Evolutionary conservation across 2,113 vertebrate species (phyloP).

Genomic region (Ictidomys tridecemlineatus): DNA sequence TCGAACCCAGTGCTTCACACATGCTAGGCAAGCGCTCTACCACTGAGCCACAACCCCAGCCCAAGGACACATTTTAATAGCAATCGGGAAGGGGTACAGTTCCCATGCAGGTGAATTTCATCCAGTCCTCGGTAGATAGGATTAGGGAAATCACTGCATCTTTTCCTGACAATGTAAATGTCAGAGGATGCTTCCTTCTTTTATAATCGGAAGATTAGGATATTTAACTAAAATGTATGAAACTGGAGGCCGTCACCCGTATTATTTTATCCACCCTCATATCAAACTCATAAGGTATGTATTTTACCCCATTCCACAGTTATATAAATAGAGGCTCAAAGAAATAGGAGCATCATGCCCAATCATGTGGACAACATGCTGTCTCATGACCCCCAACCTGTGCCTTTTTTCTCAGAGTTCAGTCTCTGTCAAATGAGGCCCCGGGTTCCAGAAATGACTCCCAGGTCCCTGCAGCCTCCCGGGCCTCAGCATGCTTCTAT

Average conservation of each 20-base stretch:
- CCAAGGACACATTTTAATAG: not conserved
- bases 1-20: too few species aligned
- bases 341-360: not conserved
- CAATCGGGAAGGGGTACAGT: not conserved
- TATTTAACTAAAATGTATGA: not conserved
- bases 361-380: not conserved
- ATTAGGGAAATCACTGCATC: not conserved
- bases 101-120: not conserved
- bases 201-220: not conserved
- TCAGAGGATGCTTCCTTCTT: not conserved
- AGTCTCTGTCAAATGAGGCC: not conserved
- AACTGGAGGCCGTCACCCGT: not conserved
- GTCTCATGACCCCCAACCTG: not conserved
- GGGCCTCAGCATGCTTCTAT: constrained; percentile 11
- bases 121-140: not conserved
- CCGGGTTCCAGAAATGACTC: not conserved
- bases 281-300: not conserved
- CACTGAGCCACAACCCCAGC: too few species aligned
- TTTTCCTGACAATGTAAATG: not conserved
- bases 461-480: not conserved
- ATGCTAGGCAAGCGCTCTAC: too few species aligned
- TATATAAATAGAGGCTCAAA: not conserved
- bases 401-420: not conserved
- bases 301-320: constrained; percentile 11
- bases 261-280: not conserved